These are phyloP conservation scores for Romanomermis culicivorax DNA, from an alignment of 2,888 invertebrate species.

Conservation along the genomic window DNA sequence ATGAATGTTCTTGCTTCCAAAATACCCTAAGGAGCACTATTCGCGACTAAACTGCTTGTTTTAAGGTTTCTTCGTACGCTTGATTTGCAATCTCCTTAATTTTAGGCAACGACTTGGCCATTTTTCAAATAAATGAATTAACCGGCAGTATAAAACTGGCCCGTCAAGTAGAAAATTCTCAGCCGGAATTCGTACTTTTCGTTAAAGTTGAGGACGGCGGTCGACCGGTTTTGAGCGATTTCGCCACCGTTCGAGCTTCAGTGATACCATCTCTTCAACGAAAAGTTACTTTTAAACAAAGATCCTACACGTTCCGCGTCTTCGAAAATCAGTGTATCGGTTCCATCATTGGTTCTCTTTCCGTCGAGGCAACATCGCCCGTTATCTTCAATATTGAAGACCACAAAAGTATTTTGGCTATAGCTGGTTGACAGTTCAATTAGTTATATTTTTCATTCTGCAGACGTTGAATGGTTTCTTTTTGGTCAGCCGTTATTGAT, in stretches of 20 bases:
- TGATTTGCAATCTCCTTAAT: no score
- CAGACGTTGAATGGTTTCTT: not conserved
- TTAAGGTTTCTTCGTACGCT: no score
- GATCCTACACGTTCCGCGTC: not conserved
- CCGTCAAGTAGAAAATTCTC: constrained; percentile 13
- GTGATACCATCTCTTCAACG: not conserved
- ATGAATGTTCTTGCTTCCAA: no score
- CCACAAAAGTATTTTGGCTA: no score
- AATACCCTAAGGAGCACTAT: no score
- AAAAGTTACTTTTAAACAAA: not conserved
- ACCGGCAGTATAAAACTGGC: constrained; percentile 17
- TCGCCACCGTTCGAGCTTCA: constrained; percentile 63
- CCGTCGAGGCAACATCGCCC: constrained; percentile 17
- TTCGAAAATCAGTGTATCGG: constrained; percentile 21
- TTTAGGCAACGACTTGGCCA: constrained; percentile 50
- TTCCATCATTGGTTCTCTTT: constrained; percentile 22
- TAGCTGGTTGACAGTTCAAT: no score
- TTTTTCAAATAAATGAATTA: constrained; percentile 19
- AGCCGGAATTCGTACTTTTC: constrained; percentile 56
- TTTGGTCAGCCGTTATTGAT: not conserved
- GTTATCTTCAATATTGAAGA: constrained; percentile 17
- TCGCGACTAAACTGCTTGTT: no score
- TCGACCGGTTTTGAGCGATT: constrained; percentile 44
- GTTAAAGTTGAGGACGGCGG: constrained; percentile 63
- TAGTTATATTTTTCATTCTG: no score